Conservation (phyloP, 2,113 vertebrate genomes). For the Nanorana parkeri region DNA sequence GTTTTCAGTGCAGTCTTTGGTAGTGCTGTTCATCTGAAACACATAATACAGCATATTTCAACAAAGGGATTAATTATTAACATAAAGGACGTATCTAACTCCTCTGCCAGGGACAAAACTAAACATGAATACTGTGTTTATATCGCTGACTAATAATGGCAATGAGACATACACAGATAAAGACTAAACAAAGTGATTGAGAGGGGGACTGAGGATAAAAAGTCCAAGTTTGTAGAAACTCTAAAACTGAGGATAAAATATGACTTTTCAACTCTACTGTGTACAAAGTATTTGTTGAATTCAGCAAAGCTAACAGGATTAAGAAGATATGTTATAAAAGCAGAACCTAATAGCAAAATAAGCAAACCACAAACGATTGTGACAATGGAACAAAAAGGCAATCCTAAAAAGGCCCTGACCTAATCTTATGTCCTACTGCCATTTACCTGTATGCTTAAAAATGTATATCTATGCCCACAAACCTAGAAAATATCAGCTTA, state of each 20-base stretch:
- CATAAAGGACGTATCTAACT: neutral
- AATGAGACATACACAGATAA: slow-evolving; percentile 3
- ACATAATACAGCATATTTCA: neutral
- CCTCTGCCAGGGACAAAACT: neutral
- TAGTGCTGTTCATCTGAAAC: neutral
- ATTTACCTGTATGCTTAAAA: too few species aligned
- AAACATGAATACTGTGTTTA: neutral
- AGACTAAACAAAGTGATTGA: neutral
- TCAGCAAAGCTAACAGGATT: neutral
- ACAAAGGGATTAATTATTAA: too few species aligned
- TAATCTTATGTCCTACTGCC: too few species aligned
- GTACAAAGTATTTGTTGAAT: neutral
- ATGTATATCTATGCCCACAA: too few species aligned
- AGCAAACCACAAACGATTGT: neutral
- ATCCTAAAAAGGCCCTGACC: too few species aligned
- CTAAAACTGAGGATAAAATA: neutral
- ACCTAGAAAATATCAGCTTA: too few species aligned
- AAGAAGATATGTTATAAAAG: neutral
- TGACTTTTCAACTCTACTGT: neutral
- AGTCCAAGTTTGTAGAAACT: neutral
- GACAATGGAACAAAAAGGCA: too few species aligned
- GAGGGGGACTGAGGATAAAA: neutral
- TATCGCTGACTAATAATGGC: neutral
- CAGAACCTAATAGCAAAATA: neutral
- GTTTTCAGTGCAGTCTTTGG: neutral